Evolutionary conservation across 2,888 invertebrate species (phyloP), one percentile per base, ranked within the genome.

Genomic region (Catocala fraxini): DNA sequence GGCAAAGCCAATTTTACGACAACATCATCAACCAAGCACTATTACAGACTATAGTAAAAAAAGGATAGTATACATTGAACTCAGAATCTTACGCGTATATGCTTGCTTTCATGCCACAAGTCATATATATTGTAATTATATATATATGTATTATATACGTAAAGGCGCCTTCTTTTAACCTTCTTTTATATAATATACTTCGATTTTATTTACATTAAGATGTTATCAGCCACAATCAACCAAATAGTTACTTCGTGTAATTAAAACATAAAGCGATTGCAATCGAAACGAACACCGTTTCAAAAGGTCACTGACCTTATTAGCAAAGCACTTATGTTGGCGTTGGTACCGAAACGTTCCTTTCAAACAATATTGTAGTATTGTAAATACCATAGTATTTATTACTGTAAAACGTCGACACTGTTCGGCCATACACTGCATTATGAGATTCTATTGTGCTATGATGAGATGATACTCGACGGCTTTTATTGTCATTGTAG

Each of bases 401-500:
- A 63, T 63, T 63, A 49, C 61, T 73, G 64, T 68, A 79, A 82
- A 76, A 79, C 58, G 55, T 41, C 87, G 82, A 84, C 85, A 88
- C 81, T 88, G 83, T 85, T 83, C 63, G 51, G 81, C 73, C 71
- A 71, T 73, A 73, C 61, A 65, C 63, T 68, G 77, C 74, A 82
- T 90, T 91, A 87, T 90, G 80, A 66, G 64, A 48, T 69, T 82
- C 82, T 83, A 87, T 89, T 90, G 86, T 87, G 80, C 84, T 85
- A 89, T 85, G 84, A 85, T 83, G 85, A 87, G 84, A 83, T 81
- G 82, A 80, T 80, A 79, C 74, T 85, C 74, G 79, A 88, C 88
- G 83, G 81, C 88, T 87, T 87, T 88, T 88, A 78, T 77, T 81
- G 81, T 85, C 83, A 86, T 89, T 89, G 88, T 89, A 85, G 75